Conservation (phyloP, 2,113 vertebrate genomes). For the Cricetomys ansorgei region DNA sequence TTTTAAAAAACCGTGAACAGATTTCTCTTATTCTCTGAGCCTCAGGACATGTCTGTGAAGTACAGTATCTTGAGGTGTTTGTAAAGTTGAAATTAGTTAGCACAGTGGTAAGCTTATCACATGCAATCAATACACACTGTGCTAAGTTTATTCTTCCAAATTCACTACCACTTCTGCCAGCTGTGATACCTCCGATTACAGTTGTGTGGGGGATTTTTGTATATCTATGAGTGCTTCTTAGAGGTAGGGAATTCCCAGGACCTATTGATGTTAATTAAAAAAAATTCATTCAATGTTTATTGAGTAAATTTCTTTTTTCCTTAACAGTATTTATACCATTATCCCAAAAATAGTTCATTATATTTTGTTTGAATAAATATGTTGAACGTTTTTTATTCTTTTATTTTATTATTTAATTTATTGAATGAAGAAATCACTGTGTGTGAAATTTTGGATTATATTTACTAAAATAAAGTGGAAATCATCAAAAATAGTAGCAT, state of each 20-base stretch:
- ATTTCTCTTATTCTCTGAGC: background rate
- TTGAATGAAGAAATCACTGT: background rate
- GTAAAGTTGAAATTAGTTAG: background rate
- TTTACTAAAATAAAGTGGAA: constrained; percentile 48
- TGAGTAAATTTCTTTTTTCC: background rate
- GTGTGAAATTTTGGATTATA: background rate
- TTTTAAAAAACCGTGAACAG: background rate
- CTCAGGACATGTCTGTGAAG: background rate
- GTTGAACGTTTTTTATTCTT: background rate
- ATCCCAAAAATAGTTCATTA: background rate
- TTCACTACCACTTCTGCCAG: background rate
- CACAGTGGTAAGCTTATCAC: background rate
- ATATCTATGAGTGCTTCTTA: background rate
- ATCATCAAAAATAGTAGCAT: background rate
- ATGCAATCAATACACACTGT: background rate
- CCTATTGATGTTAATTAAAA: background rate
- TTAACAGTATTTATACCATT: background rate
- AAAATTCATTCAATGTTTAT: background rate
- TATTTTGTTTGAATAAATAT: constrained; percentile 37
- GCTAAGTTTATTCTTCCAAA: background rate
- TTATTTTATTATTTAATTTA: constrained; percentile 17
- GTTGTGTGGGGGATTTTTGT: background rate
- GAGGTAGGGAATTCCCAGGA: background rate
- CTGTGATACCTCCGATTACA: background rate
- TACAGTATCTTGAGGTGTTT: background rate